A percentile compares a stretch with the other conserved stretches of the same genome.
Conservation (phyloP, 2,888 invertebrate genomes). For the Limnephilus marmoratus region DNA sequence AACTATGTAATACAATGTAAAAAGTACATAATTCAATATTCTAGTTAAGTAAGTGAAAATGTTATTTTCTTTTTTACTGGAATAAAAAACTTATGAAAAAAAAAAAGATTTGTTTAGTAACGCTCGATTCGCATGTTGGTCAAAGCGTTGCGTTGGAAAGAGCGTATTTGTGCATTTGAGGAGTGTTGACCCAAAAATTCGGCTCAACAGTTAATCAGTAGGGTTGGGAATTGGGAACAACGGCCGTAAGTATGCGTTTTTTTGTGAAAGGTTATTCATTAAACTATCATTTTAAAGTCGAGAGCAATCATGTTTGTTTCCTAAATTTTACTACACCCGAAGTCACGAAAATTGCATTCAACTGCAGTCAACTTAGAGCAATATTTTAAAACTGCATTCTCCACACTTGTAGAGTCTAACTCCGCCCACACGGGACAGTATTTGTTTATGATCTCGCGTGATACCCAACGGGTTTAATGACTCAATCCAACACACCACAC, state of each 20-base stretch:
- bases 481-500: constrained; percentile 49
- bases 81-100: no score
- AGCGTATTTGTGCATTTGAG: no score
- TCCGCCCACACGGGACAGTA: constrained; percentile 41
- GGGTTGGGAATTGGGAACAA: no score
- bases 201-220: no score
- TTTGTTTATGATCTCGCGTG: constrained; percentile 50
- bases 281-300: not conserved
- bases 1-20: no score
- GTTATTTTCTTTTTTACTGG: no score
- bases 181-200: no score
- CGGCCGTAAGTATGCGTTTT: not conserved
- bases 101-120: no score
- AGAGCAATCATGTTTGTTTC: not conserved
- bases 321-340: not conserved
- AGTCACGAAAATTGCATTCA: not conserved
- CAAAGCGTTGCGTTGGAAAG: no score
- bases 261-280: not conserved
- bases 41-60: no score
- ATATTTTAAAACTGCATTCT: not conserved
- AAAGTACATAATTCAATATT: no score
- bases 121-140: no score
- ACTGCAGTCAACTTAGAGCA: not conserved
- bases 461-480: constrained; percentile 49
- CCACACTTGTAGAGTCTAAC: not conserved